Percentiles rank a stretch among this genome's conserved stretches.
Conservation (phyloP, 2,888 invertebrate genomes). For the Cheilosia vernalis region DNA sequence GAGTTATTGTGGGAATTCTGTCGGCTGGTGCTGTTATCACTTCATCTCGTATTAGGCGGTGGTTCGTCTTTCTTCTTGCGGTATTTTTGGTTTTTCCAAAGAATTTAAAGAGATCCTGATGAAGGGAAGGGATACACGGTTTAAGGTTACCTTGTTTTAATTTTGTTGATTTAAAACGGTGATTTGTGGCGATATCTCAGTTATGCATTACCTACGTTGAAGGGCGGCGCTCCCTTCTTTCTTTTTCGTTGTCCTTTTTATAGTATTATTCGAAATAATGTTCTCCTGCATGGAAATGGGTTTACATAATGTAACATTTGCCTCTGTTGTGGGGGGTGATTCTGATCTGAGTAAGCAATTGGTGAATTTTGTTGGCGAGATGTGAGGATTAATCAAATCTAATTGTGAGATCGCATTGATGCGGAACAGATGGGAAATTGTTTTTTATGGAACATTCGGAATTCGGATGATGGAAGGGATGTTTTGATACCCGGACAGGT, state of each 20-base stretch:
- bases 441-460: too few relatives aligned
- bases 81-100: neutral
- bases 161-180: slow-evolving; percentile 72
- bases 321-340: neutral
- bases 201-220: slow-evolving; percentile 39
- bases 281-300: slow-evolving; percentile 27
- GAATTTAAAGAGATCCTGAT: slow-evolving; percentile 56
- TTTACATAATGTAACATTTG: slow-evolving; percentile 17
- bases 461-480: too few relatives aligned
- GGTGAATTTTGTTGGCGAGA: too few relatives aligned
- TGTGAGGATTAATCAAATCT: too few relatives aligned
- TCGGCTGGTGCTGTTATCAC: slow-evolving; percentile 73
- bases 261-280: slow-evolving; percentile 47
- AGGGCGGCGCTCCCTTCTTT: neutral
- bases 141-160: slow-evolving; percentile 66
- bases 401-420: too few relatives aligned
- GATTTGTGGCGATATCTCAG: slow-evolving; percentile 70
- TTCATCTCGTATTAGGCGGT: slow-evolving; percentile 68
- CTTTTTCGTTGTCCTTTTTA: neutral
- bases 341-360: too few relatives aligned
- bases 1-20: slow-evolving; percentile 72
- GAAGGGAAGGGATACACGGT: neutral
- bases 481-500: too few relatives aligned
- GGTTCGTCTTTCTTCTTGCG: slow-evolving; percentile 48
- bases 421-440: too few relatives aligned